A percentile compares a stretch with the other conserved stretches of the same genome.
Evolutionary conservation across 2,888 invertebrate genomes (phyloP).

Genomic region (Latrodectus hesperus): DNA sequence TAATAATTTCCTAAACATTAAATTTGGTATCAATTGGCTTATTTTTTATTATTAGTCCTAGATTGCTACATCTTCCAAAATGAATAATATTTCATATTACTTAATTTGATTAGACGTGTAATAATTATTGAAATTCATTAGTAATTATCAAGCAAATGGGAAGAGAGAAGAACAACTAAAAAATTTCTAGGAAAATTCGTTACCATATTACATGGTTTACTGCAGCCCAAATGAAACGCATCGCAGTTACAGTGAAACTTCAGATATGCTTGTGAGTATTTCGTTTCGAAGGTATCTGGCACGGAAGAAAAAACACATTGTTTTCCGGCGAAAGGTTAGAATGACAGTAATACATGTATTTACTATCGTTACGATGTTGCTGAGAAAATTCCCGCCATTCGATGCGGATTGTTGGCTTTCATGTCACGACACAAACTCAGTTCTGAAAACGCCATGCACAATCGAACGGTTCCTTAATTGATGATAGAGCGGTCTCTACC

Average conservation of each 20-base stretch:
- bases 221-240: background rate
- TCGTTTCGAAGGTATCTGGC: background rate
- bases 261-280: background rate
- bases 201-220: background rate
- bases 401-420: conserved; percentile 5
- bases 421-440: background rate
- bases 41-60: no score
- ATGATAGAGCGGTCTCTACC: background rate
- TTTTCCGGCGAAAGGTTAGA: conserved; percentile 2
- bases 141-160: no score
- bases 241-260: background rate
- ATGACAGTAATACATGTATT: conserved; percentile 2
- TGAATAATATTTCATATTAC: no score
- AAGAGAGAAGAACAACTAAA: no score
- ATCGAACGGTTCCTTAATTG: background rate
- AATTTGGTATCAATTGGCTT: no score
- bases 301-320: conserved; percentile 2
- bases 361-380: background rate
- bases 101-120: no score
- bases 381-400: background rate
- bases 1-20: no score
- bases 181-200: background rate
- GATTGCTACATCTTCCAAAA: no score
- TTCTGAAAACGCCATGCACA: background rate
- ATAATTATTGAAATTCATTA: no score